Evolutionary conservation across 2,888 invertebrate species (phyloP).

Genomic region (Dorcus parallelipipedus): DNA sequence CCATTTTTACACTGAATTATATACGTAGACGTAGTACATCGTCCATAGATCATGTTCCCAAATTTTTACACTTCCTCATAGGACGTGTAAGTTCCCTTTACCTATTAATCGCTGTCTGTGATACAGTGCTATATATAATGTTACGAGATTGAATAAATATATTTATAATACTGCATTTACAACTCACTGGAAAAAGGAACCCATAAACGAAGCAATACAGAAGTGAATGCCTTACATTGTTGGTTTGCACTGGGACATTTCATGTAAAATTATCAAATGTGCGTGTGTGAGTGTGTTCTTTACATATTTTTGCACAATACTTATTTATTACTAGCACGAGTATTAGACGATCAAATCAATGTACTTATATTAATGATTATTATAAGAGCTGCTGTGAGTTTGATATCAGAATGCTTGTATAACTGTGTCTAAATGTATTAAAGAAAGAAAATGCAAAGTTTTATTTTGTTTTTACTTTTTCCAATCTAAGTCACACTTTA

Average conservation of each 20-base stretch:
- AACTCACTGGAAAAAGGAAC: not conserved
- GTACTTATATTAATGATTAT: constrained; percentile 11
- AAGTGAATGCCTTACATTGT: constrained; percentile 15
- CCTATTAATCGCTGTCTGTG: constrained; percentile 7
- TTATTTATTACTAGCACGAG: constrained; percentile 15
- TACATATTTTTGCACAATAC: constrained; percentile 17
- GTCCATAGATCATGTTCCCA: not conserved
- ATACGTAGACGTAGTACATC: too few species aligned
- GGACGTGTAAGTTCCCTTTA: not conserved
- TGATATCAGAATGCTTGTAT: constrained; percentile 17
- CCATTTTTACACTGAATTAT: too few species aligned
- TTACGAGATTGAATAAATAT: not conserved
- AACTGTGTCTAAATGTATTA: constrained; percentile 14
- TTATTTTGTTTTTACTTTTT: too few species aligned
- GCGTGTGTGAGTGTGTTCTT: not conserved
- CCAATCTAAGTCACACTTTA: too few species aligned
- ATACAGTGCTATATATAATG: constrained; percentile 11
- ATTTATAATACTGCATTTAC: constrained; percentile 3
- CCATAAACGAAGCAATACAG: constrained; percentile 13
- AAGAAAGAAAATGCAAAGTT: not conserved
- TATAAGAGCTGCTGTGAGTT: constrained; percentile 7
- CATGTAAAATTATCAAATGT: too few species aligned
- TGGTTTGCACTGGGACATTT: not conserved
- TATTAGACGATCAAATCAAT: constrained; percentile 9
- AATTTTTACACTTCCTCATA: not conserved